Evolutionary conservation across 1,140 invertebrate genomes (phyloP), one percentile per base, ranked within the genome.

Genomic region (Ruditapes philippinarum): DNA sequence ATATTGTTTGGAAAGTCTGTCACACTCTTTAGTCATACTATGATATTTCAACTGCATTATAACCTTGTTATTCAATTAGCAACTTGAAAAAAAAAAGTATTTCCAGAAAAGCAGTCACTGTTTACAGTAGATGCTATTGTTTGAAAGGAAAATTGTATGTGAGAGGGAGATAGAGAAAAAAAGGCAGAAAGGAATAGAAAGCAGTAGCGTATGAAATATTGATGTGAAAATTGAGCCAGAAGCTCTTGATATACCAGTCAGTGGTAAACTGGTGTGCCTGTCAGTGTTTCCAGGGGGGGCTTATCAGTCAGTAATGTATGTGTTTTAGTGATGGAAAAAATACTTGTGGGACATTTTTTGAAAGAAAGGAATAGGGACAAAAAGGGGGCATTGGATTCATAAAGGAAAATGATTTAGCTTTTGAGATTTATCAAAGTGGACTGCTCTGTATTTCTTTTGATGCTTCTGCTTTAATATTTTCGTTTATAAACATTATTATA

Each of bases 161-260:
- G n/a, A n/a, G n/a, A n/a, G n/a, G n/a, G n/a, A n/a, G n/a, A n/a
- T n/a, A n/a, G n/a, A n/a, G 74, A 7, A 14, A 33, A 54, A 54
- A 12, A 31, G 25, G 31, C 7, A 38, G 65, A 40, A 70, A 70
- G 65, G 33, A 38, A 11, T 38, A 38, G 33, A 38, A n/a, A n/a
- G n/a, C n/a, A n/a, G n/a, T n/a, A n/a, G n/a, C 11, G 42, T 49
- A 54, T 78, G 74, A 54, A 78, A 78, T 78, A 78, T 78, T 78
- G 74, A 78, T 78, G 74, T 19, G 74, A 54, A 78, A 78, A 31
- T 78, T 78, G 74, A 78, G 74, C 31, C 74, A 51, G 74, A 78
- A 36, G 33, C 31, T 51, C 11, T 31, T 57, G 74, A 76, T 31
- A 78, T 36, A 54, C 45, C 74, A 78, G 45, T 5, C 74, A 78